Percentiles rank a stretch among this genome's conserved stretches.
Conservation (phyloP, 2,797 vertebrate species). For the Melopsittacus undulatus region DNA sequence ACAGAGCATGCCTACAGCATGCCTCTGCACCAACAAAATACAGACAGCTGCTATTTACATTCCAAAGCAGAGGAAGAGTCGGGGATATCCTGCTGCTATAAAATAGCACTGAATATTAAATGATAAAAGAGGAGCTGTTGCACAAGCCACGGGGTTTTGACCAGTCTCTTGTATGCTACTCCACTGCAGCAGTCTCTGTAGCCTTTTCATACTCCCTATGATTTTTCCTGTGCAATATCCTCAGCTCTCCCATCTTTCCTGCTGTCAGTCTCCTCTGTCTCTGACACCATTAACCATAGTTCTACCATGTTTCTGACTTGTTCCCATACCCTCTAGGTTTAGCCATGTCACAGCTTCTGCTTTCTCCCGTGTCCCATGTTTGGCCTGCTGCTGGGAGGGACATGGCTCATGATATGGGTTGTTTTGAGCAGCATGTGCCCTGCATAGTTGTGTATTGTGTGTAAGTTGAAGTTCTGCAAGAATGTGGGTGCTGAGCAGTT, state of each 20-base stretch:
- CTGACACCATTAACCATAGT: neutral
- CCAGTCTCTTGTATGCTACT: neutral
- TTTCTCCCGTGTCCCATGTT: neutral
- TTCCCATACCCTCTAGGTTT: neutral
- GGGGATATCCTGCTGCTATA: constrained; percentile 38
- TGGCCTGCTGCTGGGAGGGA: neutral
- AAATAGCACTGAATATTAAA: constrained; percentile 37
- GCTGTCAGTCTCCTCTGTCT: neutral
- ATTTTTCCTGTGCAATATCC: neutral
- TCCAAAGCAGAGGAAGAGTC: constrained; percentile 45
- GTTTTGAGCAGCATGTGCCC: neutral
- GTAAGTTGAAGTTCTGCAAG: neutral
- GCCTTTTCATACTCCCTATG: neutral
- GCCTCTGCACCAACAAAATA: neutral
- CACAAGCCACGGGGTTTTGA: neutral
- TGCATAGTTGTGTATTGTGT: neutral
- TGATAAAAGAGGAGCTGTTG: neutral
- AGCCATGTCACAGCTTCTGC: neutral
- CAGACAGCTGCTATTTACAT: constrained; percentile 41
- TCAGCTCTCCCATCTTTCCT: neutral
- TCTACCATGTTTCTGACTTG: neutral
- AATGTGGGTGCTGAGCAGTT: neutral
- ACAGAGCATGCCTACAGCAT: constrained; percentile 26
- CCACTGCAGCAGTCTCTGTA: neutral
- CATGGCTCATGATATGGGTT: fast-evolving